Base-by-base conservation (phyloP, 1,140 invertebrate species). In the Harlomillsia oculata region DNA sequence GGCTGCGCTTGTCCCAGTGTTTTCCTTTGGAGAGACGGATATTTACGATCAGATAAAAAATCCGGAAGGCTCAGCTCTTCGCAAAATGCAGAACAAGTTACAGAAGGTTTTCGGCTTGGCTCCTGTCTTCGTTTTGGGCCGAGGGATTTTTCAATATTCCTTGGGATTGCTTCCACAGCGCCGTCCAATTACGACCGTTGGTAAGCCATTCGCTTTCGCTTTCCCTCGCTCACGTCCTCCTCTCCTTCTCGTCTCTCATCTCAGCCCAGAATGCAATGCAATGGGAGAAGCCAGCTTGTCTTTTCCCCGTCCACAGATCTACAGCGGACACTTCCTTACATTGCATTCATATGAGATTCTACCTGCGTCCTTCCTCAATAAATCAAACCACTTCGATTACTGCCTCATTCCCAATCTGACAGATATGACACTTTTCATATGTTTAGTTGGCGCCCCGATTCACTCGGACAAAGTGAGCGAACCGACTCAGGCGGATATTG, bases 1-100 rank as follows among this genome's bases (percentile, higher is more conserved):
- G 18, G 78, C 83, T 4, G 74, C 83, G 0, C 70, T 95, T 53
- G 90, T 94, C 3, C 94, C 90, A 20, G 83, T 89, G 1, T 82
- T 92, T 68, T 85, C 87, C 0, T 97, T 97, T 72, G 91, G 91
- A 1, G 93, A 97, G 71, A 89, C 85, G 14, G 88, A 95, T 66
- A 69, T 94, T 1, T 96, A 84, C 70, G 77, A 83, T 60, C 89
- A 93, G 66, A 67, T 85, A 4, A 65, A 76, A 13, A 85, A 84
- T 71, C 80, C 84, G 0, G 75, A 82, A 40, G 83, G 86, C 16
- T 84, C 86, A 2, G 57, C 69, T 1, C 62, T 94, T 0, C 72
- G 83, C 13, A 75, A 70, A 9, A 60, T 87, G 13, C 91, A 95
- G 71, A 76, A 85, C 43, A 72, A 68, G 11, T 67, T 89, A 1